phyloP scores from a whole-genome alignment of 2,888 invertebrate species.

The Cerceris rybyensis region DNA sequence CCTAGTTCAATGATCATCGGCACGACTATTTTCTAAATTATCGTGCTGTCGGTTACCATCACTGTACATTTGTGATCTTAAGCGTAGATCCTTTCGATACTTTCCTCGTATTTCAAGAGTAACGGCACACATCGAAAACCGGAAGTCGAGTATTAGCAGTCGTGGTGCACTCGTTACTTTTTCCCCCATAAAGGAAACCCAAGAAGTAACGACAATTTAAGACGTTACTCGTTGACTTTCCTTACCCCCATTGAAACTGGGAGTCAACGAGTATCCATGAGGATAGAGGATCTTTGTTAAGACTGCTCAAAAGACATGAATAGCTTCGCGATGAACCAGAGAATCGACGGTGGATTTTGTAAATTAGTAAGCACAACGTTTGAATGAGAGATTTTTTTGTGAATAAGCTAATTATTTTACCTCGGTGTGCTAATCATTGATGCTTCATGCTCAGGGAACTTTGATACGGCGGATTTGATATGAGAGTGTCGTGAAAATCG shows the following conservation, averaged over 20 bases:
- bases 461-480: conserved; percentile 39
- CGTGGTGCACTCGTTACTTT: neutral
- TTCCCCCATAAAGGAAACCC: no score
- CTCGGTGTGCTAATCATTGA: conserved; percentile 44
- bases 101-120: conserved; percentile 10
- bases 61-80: conserved; percentile 38
- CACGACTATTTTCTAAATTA: conserved; percentile 25
- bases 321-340: neutral
- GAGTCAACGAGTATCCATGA: neutral
- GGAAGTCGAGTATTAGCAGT: neutral
- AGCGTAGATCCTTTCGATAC: conserved; percentile 26
- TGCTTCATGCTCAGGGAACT: conserved; percentile 65
- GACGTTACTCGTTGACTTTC: no score
- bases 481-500: conserved; percentile 21
- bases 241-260: no score
- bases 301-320: neutral
- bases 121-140: conserved; percentile 3
- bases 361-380: conserved; percentile 22
- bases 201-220: no score
- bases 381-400: conserved; percentile 3
- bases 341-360: conserved; percentile 10
- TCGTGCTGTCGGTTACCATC: conserved; percentile 11
- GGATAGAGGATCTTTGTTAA: conserved; percentile 4
- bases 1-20: conserved; percentile 36
- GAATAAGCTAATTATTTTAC: conserved; percentile 25